These are phyloP conservation scores for Nowickia ferox DNA, from an alignment of 2,888 invertebrate species.

Conservation along the genomic window DNA sequence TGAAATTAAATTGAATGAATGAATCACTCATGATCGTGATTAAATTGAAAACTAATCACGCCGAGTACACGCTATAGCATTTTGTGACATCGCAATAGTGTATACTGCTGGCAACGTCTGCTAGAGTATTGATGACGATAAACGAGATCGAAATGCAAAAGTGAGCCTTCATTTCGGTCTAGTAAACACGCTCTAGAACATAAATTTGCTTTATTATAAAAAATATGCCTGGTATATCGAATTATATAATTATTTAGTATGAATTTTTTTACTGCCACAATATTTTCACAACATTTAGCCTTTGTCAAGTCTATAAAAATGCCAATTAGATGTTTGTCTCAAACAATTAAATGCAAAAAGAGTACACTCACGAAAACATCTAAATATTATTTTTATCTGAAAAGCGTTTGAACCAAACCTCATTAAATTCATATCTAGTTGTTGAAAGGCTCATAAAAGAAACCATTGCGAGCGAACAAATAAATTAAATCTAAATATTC, in stretches of 20 bases:
- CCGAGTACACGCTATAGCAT: too few species aligned
- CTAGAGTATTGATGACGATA: too few species aligned
- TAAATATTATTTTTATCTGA: slow-evolving; percentile 19
- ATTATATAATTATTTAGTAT: background rate
- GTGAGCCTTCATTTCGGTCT: too few species aligned
- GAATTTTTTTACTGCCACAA: slow-evolving; percentile 2
- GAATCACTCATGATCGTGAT: too few species aligned
- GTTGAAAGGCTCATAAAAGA: slow-evolving; percentile 59
- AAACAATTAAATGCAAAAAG: slow-evolving; percentile 38
- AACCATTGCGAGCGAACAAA: slow-evolving; percentile 38
- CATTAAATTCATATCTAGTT: slow-evolving; percentile 58
- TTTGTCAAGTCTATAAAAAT: slow-evolving; percentile 42
- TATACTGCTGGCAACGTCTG: too few species aligned
- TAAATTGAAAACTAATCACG: too few species aligned
- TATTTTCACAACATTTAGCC: slow-evolving; percentile 3
- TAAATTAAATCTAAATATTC: slow-evolving; percentile 61
- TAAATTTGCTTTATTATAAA: too few species aligned
- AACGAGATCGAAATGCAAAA: too few species aligned
- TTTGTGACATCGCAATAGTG: too few species aligned
- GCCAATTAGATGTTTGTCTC: slow-evolving; percentile 56
- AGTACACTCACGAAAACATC: slow-evolving; percentile 16
- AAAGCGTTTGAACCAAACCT: slow-evolving; percentile 38
- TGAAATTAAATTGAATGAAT: too few species aligned
- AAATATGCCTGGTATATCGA: too few species aligned
- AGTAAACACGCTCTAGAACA: too few species aligned